Conservation (phyloP, 2,888 invertebrate species). For the Tigriopus californicus region DNA sequence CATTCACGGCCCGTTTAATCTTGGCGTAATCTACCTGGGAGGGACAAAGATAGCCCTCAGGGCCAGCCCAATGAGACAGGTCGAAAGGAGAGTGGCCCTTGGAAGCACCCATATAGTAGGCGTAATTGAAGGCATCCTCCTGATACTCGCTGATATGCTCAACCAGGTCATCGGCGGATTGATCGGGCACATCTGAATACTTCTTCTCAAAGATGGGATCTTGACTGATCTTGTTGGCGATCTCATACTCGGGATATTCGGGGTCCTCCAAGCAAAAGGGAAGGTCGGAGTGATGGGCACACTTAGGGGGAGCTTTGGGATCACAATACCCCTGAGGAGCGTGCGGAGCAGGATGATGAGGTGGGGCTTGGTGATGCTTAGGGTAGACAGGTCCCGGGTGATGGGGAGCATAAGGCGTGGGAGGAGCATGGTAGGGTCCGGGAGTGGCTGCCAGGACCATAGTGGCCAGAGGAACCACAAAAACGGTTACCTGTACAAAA, state of each 20-base stretch:
- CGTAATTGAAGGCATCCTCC: conserved; percentile 21
- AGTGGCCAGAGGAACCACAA: too few relatives aligned
- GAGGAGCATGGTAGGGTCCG: too few relatives aligned
- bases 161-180: conserved; percentile 22
- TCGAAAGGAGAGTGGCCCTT: conserved; percentile 21
- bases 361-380: not conserved
- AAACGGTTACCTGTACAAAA: too few relatives aligned
- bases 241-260: conserved; percentile 21
- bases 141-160: conserved; percentile 19
- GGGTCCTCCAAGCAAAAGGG: conserved; percentile 21
- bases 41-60: conserved; percentile 22
- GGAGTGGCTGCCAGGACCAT: too few relatives aligned
- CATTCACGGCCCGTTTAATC: conserved; percentile 18
- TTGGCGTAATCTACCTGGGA: conserved; percentile 20
- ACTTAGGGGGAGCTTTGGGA: conserved; percentile 20
- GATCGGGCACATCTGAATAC: conserved; percentile 21
- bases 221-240: conserved; percentile 20
- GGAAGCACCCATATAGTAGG: conserved; percentile 21
- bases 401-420: too few relatives aligned
- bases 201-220: conserved; percentile 21
- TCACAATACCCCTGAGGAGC: conserved; percentile 20
- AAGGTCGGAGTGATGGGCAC: conserved; percentile 19
- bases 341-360: conserved; percentile 16
- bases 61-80: conserved; percentile 21
- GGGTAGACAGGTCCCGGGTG: not conserved